Conservation (phyloP, 2,888 invertebrate genomes). For the Scaptomyza cyrtandrae region DNA sequence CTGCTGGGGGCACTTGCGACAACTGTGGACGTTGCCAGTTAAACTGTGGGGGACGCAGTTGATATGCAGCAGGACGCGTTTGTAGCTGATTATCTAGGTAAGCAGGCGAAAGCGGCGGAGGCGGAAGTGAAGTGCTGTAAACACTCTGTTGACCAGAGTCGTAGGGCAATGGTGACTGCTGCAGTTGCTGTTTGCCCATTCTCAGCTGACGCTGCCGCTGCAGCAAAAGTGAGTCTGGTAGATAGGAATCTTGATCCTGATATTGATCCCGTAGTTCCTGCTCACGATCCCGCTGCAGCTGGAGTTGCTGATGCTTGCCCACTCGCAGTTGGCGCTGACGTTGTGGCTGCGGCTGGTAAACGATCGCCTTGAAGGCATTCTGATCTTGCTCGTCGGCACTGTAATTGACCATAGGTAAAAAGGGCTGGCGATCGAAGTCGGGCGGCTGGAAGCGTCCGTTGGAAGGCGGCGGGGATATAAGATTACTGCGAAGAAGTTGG, state of each 20-base stretch:
- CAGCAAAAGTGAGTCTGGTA: slow-evolving; percentile 45
- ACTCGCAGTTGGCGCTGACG: slow-evolving; percentile 9
- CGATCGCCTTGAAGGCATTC: slow-evolving; percentile 83
- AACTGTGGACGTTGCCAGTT: slow-evolving; percentile 57
- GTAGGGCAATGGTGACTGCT: slow-evolving; percentile 33
- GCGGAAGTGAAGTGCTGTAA: slow-evolving; percentile 59
- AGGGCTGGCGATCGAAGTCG: slow-evolving; percentile 87
- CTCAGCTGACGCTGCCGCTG: slow-evolving; percentile 62
- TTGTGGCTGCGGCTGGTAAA: slow-evolving; percentile 75
- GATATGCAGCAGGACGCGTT: slow-evolving; percentile 64
- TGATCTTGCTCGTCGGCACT: slow-evolving; percentile 83
- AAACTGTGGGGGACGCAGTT: slow-evolving; percentile 57
- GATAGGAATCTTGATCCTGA: slow-evolving; percentile 41
- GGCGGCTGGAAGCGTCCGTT: slow-evolving; percentile 74
- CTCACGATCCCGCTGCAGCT: slow-evolving; percentile 31
- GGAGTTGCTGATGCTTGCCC: slow-evolving; percentile 27
- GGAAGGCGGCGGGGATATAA: slow-evolving; percentile 64
- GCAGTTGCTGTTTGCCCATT: slow-evolving; percentile 59
- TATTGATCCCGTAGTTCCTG: slow-evolving; percentile 52
- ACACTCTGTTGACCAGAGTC: slow-evolving; percentile 36
- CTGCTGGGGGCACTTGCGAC: slow-evolving; percentile 52
- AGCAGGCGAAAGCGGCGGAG: slow-evolving; percentile 36
- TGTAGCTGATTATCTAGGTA: slow-evolving; percentile 61
- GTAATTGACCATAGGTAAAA: slow-evolving; percentile 87
- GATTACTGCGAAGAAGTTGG: slow-evolving; percentile 85